Base-by-base conservation (phyloP, 2,888 invertebrate genomes). In the Sclerodermus sp. region DNA sequence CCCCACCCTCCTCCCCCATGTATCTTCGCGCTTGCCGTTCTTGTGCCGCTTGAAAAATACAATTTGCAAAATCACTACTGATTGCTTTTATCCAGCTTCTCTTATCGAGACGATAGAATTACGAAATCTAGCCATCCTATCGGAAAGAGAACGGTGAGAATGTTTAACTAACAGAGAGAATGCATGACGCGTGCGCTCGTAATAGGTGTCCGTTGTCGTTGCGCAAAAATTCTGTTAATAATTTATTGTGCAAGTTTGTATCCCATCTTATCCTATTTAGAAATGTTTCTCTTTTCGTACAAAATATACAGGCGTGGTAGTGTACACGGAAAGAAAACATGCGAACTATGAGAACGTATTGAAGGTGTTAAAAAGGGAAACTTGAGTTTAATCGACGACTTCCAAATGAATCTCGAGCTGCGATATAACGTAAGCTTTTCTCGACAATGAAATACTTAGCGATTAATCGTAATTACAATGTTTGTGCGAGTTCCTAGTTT, bases 101-200 rank as follows among this genome's bases (percentile, higher is more conserved):
- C 6, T 16, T 38, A 4, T 9, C 5, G 38, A 47, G 48, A 49
- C 47, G 56, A 46, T 43, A n/a, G 40, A 46, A 45, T 52, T 40
- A 41, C 52, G 53, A 58, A 58, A 62, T 60, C 60, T 60, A 60
- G 59, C 47, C 49, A 45, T 59, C 48, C 60, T 60, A 62, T 41
- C 42, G 55, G 52, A 62, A 58, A 47, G 49, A 51, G 47, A 46
- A 15, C 37, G 30, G 53, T 38, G 45, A 18, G 45, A 41, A 15
- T 17, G 40, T 13, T 29, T 41, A 41, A 42, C 34, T 15, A 41
- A 14, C 14, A 29, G 18, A 10, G 2, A 8, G 13, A 12, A 13
- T 34, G 3, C 34, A 4, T 8, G 10, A 34, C 34, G 13, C 34
- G 12, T 34, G 34, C 34, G 12, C 12, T 34, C 34, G 34, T 38